Evolutionary conservation across 1,140 invertebrate genomes (phyloP).

Genomic region (Periplaneta americana): DNA sequence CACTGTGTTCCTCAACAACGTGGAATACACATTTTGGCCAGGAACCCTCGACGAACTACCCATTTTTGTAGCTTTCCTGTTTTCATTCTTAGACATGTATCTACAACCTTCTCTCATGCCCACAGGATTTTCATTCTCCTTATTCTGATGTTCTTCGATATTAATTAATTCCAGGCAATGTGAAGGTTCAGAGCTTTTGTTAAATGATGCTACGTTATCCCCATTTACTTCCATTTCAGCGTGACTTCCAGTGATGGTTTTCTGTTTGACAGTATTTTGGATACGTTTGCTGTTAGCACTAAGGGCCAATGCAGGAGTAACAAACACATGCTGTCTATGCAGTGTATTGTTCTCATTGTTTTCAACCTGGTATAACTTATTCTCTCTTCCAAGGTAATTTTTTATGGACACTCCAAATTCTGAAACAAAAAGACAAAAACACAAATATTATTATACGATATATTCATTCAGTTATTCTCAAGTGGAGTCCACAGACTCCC

Average conservation of each 20-base stretch:
- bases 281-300: not conserved
- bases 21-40: not conserved
- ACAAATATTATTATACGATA: no score
- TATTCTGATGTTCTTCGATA: conserved; percentile 6
- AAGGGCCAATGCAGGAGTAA: not conserved
- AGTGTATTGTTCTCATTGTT: not conserved
- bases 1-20: not conserved
- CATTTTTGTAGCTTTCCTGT: not conserved
- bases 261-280: not conserved
- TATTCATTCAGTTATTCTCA: no score
- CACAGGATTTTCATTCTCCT: conserved; percentile 8
- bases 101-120: not conserved
- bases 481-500: no score
- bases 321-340: not conserved
- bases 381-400: not conserved
- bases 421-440: conserved; percentile 22
- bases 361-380: conserved; percentile 2
- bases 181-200: not conserved
- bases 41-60: not conserved
- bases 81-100: not conserved
- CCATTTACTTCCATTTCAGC: not conserved
- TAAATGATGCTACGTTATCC: not conserved
- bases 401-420: conserved; percentile 41
- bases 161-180: not conserved
- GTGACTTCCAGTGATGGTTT: not conserved